phyloP scores from a whole-genome alignment of 2,113 vertebrate species.

The Lonchura striata region DNA sequence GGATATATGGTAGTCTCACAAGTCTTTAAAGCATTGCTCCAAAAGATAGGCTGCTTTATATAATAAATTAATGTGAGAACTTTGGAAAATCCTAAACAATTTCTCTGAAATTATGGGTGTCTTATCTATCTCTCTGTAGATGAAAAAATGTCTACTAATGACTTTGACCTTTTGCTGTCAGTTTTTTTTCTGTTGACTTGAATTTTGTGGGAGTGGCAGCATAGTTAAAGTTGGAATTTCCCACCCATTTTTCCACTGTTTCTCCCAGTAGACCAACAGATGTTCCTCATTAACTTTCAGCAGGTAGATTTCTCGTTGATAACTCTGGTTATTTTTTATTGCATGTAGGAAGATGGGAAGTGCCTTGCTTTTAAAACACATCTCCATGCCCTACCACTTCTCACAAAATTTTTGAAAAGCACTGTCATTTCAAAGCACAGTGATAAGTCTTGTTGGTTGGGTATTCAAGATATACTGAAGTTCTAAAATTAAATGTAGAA shows the following conservation, averaged over 20 bases:
- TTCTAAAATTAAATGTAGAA: background rate
- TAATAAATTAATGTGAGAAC: background rate
- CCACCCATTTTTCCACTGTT: slow-evolving; percentile 40
- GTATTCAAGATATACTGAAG: background rate
- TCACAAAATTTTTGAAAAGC: background rate
- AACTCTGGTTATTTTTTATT: background rate
- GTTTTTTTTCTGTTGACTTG: slow-evolving; percentile 46
- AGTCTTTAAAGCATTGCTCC: background rate
- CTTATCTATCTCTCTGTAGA: slow-evolving; percentile 22
- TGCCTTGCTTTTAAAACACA: background rate
- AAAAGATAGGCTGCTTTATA: background rate
- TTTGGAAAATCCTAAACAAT: slow-evolving; percentile 23
- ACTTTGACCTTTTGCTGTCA: slow-evolving; percentile 37
- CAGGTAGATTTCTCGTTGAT: slow-evolving; percentile 47
- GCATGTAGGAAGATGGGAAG: background rate
- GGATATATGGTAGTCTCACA: background rate
- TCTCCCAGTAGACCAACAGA: slow-evolving; percentile 49
- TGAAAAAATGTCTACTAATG: slow-evolving; percentile 31
- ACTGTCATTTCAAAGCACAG: background rate
- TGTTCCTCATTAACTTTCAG: slow-evolving; percentile 52
- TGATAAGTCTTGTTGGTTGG: background rate
- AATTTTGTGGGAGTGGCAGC: slow-evolving; percentile 40
- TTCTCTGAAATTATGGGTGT: slow-evolving; percentile 16
- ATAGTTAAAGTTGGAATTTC: slow-evolving; percentile 63
- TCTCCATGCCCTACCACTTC: background rate